These are phyloP conservation scores for Drosophila phalerata DNA, from an alignment of 2,888 invertebrate species.

Conservation along the genomic window DNA sequence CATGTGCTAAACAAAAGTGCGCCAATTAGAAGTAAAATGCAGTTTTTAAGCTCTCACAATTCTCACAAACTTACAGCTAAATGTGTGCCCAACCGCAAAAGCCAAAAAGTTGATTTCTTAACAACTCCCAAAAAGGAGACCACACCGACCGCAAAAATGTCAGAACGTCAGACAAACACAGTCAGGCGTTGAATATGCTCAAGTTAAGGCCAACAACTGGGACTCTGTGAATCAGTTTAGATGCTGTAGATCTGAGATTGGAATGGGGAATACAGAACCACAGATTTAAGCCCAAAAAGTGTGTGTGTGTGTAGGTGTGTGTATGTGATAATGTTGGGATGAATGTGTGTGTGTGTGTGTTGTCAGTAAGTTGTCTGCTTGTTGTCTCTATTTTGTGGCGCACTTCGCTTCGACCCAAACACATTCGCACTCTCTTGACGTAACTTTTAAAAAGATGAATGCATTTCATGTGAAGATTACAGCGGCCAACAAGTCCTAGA, in stretches of 20 bases:
- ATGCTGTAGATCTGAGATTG: constrained; percentile 1
- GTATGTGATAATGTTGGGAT: constrained; percentile 4
- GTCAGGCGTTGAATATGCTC: constrained; percentile 28
- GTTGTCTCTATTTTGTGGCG: constrained; percentile 71
- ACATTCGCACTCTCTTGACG: constrained; percentile 28
- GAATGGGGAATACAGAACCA: constrained; percentile 40
- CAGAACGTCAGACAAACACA: constrained; percentile 36
- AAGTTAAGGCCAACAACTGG: constrained; percentile 27
- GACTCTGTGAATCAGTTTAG: constrained; percentile 5
- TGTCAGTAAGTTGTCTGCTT: constrained; percentile 73
- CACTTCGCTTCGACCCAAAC: constrained; percentile 37
- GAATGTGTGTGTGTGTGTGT: constrained; percentile 34
- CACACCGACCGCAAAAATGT: constrained; percentile 64
- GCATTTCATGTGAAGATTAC: constrained; percentile 69
- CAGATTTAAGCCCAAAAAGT: constrained; percentile 60
- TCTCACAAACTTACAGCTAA: constrained; percentile 44
- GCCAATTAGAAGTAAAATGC: constrained; percentile 78
- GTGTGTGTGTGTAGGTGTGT: constrained; percentile 13
- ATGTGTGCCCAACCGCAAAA: constrained; percentile 70
- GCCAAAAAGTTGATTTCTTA: constrained; percentile 79
- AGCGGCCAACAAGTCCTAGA: constrained; percentile 14
- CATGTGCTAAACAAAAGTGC: constrained; percentile 77
- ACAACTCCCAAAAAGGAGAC: constrained; percentile 55
- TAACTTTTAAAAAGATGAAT: constrained; percentile 69
- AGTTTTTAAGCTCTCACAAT: constrained; percentile 71